These are phyloP conservation scores for Pollenia labialis DNA, from an alignment of 2,888 invertebrate species.

Conservation along the genomic window DNA sequence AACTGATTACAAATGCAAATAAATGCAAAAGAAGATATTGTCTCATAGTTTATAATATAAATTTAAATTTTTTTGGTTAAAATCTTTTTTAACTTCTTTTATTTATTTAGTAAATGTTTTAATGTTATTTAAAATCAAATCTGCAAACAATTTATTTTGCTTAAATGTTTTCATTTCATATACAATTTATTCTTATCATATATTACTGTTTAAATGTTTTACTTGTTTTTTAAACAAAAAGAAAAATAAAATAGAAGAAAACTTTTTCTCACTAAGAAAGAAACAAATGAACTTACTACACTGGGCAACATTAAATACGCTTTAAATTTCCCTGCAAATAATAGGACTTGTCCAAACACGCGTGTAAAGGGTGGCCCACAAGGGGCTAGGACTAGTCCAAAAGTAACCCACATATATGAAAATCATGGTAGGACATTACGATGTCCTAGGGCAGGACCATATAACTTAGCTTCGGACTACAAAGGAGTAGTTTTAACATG, in stretches of 20 bases:
- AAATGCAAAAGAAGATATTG: constrained; percentile 21
- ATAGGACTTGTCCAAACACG: too few species aligned
- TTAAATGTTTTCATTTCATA: constrained; percentile 26
- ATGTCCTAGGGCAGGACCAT: too few species aligned
- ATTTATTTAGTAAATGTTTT: constrained; percentile 3
- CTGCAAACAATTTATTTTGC: constrained; percentile 31
- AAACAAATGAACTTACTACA: constrained; percentile 13
- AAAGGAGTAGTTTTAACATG: too few species aligned
- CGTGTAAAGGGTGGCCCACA: too few species aligned
- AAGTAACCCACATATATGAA: too few species aligned
- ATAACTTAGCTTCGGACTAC: too few species aligned
- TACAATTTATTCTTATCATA: constrained; percentile 54
- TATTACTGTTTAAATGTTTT: constrained; percentile 69
- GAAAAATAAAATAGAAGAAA: background rate
- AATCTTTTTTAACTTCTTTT: background rate
- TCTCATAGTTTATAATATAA: background rate
- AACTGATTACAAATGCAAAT: constrained; percentile 47
- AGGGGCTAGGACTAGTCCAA: too few species aligned
- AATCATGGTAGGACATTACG: too few species aligned
- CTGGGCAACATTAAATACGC: constrained; percentile 3
- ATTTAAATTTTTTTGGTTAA: background rate
- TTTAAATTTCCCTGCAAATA: constrained; percentile 6
- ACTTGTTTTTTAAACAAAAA: constrained; percentile 33
- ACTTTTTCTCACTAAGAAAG: constrained; percentile 2
- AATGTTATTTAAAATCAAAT: constrained; percentile 40